These are phyloP conservation scores for Sebastes variabilis DNA, from an alignment of 2,797 vertebrate genomes.

Conservation along the genomic window DNA sequence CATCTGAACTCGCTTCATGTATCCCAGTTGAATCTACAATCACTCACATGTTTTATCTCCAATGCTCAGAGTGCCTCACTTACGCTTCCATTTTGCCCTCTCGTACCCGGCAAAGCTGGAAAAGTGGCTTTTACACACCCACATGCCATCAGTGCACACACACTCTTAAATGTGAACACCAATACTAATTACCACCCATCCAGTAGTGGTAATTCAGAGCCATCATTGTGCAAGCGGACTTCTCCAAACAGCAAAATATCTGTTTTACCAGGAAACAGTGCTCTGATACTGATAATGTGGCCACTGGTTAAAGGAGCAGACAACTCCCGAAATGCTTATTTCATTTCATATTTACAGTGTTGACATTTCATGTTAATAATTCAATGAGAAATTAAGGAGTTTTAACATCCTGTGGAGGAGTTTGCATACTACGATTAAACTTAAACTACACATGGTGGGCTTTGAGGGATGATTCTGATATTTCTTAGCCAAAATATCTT, in stretches of 20 bases:
- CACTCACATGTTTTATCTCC: slow-evolving; percentile 63
- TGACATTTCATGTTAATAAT: neutral
- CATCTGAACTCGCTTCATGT: slow-evolving; percentile 35
- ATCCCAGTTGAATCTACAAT: slow-evolving; percentile 31
- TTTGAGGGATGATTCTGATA: neutral
- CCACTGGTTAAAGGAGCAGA: neutral
- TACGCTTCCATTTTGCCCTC: slow-evolving; percentile 77
- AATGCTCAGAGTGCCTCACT: slow-evolving; percentile 73
- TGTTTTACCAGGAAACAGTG: slow-evolving; percentile 20
- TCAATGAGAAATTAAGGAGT: neutral
- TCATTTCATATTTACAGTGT: neutral
- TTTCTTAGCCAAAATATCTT: neutral
- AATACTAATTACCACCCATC: slow-evolving; percentile 66
- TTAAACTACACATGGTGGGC: neutral
- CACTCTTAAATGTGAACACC: slow-evolving; percentile 56
- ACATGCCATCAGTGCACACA: slow-evolving; percentile 57
- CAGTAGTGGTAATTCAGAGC: slow-evolving; percentile 47
- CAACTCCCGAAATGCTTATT: neutral
- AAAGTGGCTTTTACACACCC: slow-evolving; percentile 81
- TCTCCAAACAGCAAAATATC: slow-evolving; percentile 58
- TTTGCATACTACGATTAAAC: neutral
- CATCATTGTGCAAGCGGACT: slow-evolving; percentile 39
- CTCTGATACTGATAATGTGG: neutral
- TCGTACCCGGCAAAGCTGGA: slow-evolving; percentile 59
- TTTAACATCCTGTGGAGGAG: neutral